Evolutionary conservation across 2,888 invertebrate species (phyloP).

Genomic region (Hydrotaea cyrtoneurina): DNA sequence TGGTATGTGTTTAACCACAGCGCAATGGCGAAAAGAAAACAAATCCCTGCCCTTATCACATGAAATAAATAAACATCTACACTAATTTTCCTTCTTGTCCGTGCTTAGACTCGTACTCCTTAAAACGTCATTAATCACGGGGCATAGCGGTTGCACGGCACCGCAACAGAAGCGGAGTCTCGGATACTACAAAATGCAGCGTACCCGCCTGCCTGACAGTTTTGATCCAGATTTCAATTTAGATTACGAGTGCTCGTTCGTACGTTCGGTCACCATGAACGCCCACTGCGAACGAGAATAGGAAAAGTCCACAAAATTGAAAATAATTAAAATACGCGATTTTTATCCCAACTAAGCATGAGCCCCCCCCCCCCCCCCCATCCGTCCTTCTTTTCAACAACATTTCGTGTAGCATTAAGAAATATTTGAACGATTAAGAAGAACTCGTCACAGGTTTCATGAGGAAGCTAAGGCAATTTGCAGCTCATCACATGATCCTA

Average conservation of each 20-base stretch:
- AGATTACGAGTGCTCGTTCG: conserved; percentile 44
- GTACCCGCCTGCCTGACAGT: conserved; percentile 39
- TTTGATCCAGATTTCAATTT: conserved; percentile 57
- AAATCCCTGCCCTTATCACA: conserved; percentile 55
- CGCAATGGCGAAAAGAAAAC: conserved; percentile 22
- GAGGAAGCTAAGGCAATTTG: too few relatives aligned
- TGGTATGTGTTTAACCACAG: conserved; percentile 35
- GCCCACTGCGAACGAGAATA: background rate
- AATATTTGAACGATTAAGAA: background rate
- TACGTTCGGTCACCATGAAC: conserved; percentile 13
- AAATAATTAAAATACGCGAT: conserved; percentile 47
- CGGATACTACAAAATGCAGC: background rate
- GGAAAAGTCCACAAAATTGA: conserved; percentile 2
- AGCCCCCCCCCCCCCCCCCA: too few relatives aligned
- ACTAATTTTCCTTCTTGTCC: conserved; percentile 56
- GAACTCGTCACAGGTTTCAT: background rate
- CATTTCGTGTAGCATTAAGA: background rate
- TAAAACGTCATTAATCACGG: conserved; percentile 60
- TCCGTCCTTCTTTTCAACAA: background rate
- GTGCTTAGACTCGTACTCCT: conserved; percentile 42
- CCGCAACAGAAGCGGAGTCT: background rate
- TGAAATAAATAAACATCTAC: conserved; percentile 42
- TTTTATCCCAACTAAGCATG: conserved; percentile 32
- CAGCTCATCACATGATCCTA: too few relatives aligned
- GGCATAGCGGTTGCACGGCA: conserved; percentile 12